phyloP scores from a whole-genome alignment of 2,888 invertebrate species.

The Phymatocera aterrima region DNA sequence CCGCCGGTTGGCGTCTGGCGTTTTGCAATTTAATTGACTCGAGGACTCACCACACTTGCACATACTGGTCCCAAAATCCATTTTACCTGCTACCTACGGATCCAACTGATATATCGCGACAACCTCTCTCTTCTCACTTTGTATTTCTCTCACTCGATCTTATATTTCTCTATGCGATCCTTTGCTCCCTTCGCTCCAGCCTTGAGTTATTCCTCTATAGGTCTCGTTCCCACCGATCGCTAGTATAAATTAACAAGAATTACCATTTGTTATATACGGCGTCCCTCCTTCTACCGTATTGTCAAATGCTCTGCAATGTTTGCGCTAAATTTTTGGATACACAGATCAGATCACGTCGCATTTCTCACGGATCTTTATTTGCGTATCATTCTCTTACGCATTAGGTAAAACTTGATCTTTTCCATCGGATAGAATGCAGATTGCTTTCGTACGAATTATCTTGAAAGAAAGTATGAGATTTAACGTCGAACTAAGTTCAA shows the following conservation, averaged over 20 bases:
- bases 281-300: neutral
- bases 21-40: conserved; percentile 35
- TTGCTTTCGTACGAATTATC: neutral
- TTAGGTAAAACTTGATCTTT: neutral
- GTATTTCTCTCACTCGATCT: conserved; percentile 30
- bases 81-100: conserved; percentile 34
- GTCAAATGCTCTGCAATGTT: conserved; percentile 8
- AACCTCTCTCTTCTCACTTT: conserved; percentile 7
- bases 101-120: conserved; percentile 29
- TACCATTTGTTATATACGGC: conserved; percentile 27
- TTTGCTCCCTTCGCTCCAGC: conserved; percentile 4
- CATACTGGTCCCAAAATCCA: conserved; percentile 18
- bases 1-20: neutral
- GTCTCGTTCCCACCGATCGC: conserved; percentile 42
- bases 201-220: conserved; percentile 34
- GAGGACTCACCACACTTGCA: conserved; percentile 18
- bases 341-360: neutral
- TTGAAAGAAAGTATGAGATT: neutral
- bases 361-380: neutral
- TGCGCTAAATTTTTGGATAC: neutral
- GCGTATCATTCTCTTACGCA: neutral
- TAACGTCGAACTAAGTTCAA: neutral
- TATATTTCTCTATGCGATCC: conserved; percentile 13
- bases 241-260: conserved; percentile 43
- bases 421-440: no score